Percentiles rank a stretch among this genome's conserved stretches.
phyloP scores from a whole-genome alignment of 2,888 invertebrate species.

The Ctena decussata region DNA sequence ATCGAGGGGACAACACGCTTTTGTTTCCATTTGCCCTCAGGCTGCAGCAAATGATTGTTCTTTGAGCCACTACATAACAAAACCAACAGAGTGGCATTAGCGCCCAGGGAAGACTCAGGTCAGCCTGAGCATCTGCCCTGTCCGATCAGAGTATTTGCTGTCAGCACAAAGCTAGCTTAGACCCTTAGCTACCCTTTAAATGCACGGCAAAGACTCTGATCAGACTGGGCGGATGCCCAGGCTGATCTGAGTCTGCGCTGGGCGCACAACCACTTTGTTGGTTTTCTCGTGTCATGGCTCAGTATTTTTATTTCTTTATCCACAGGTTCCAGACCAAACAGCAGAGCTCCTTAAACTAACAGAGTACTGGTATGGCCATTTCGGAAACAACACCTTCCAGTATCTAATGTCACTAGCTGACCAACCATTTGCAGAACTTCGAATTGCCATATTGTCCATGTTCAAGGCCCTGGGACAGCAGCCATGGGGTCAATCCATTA shows the following conservation, averaged over 20 bases:
- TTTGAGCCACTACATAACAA: too few species aligned
- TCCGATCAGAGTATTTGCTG: too few species aligned
- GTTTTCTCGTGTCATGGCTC: not conserved
- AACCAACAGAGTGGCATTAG: too few species aligned
- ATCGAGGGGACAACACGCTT: too few species aligned
- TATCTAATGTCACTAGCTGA: constrained; percentile 90
- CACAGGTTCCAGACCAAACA: constrained; percentile 86
- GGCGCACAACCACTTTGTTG: not conserved
- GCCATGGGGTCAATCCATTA: constrained; percentile 93
- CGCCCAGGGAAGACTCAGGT: too few species aligned
- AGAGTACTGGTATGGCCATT: constrained; percentile 90
- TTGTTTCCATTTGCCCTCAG: too few species aligned
- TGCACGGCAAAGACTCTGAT: too few species aligned
- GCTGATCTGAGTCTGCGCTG: not conserved
- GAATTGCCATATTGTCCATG: constrained; percentile 90
- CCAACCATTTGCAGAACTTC: constrained; percentile 94
- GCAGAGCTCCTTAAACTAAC: constrained; percentile 88
- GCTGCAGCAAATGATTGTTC: too few species aligned
- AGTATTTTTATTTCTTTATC: not conserved
- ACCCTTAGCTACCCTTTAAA: too few species aligned
- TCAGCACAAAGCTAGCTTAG: too few species aligned
- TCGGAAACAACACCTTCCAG: constrained; percentile 89
- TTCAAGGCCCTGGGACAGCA: constrained; percentile 91
- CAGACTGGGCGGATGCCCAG: too few species aligned
- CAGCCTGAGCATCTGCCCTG: too few species aligned